Base-by-base conservation (phyloP, 2,113 vertebrate species). In the Platycercus adscitus region DNA sequence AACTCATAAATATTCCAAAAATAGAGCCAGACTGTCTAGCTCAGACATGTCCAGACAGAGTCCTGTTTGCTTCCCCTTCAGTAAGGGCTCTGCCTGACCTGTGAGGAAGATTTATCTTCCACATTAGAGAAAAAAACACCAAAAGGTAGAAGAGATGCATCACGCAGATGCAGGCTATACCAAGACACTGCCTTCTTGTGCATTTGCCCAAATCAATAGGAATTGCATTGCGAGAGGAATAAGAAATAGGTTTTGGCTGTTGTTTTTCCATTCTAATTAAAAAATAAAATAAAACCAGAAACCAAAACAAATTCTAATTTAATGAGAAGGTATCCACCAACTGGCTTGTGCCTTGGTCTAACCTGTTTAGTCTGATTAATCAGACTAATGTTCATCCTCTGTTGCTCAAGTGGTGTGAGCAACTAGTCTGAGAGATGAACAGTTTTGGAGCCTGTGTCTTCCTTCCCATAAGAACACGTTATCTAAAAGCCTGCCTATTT, bases 1-100 rank as follows among this genome's bases (percentile, higher is more conserved):
- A 76, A 81, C 41, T 91, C 66, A 85, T 84, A 92, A 92, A 88
- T 84, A 92, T 91, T 89, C 77, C 46, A 79, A 80, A 92, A 91
- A 69, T 44, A 90, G 47, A 88, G 31, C 17, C 77, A 72, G 83
- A 44, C 66, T 79, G 81, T 93, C 91, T 92, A 79, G 86, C 53
- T 92, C 21, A 46, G 70, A 89, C 1, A 0, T 71, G 91, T 49
- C 35, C 89, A 95, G 92, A 96, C 87, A 16, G 58, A 77, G 26
- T 52, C 33, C 79, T 41, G 44, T 8, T 81, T 86, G 61, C 17
- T 84, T 86, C 10, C 24, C 66, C 39, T 91, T 52, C 29, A 65
- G 7, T 46, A 61, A 94, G 61, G 52, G 47, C 33, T 90, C 55
- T 55, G 73, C 55, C 35, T 86, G 35, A 73, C 31, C 55, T 53